A percentile compares a stretch with the other conserved stretches of the same genome.
Evolutionary conservation across 2,797 vertebrate species (phyloP).

Genomic region (Etheostoma perlongum): DNA sequence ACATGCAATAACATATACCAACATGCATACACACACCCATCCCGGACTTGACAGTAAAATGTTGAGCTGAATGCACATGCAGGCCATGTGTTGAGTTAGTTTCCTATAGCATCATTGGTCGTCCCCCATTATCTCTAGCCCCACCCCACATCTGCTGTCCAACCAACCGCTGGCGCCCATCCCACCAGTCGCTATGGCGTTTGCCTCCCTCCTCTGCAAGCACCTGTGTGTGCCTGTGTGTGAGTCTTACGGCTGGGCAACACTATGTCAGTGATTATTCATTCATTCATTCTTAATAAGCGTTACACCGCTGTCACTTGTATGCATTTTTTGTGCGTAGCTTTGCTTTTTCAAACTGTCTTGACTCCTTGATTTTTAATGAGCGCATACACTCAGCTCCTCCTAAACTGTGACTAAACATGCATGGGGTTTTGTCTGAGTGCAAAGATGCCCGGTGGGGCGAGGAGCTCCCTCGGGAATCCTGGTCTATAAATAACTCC

Average conservation of each 20-base stretch:
- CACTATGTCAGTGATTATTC: slow-evolving; percentile 39
- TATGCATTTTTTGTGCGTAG: neutral
- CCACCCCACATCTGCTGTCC: slow-evolving; percentile 37
- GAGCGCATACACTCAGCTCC: slow-evolving; percentile 6
- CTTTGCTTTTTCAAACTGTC: slow-evolving; percentile 15
- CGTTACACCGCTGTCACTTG: slow-evolving; percentile 1
- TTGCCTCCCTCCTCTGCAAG: slow-evolving; percentile 56
- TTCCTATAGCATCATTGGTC: slow-evolving; percentile 44
- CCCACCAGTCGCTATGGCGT: slow-evolving; percentile 66
- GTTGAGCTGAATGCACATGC: slow-evolving; percentile 48
- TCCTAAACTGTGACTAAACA: slow-evolving; percentile 41
- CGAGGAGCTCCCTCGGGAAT: slow-evolving; percentile 65
- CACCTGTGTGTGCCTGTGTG: slow-evolving; percentile 54
- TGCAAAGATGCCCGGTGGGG: slow-evolving; percentile 58
- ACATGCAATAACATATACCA: neutral
- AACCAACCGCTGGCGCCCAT: slow-evolving; percentile 56
- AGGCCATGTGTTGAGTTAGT: slow-evolving; percentile 44
- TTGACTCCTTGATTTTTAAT: slow-evolving; percentile 20
- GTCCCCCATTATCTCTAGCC: slow-evolving; percentile 25
- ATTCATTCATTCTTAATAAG: slow-evolving; percentile 48
- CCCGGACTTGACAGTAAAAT: slow-evolving; percentile 15
- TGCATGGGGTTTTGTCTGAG: slow-evolving; percentile 43
- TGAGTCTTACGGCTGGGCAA: slow-evolving; percentile 15
- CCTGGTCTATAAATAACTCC: slow-evolving; percentile 76
- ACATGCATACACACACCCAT: slow-evolving; percentile 15